Evolutionary conservation across 2,113 vertebrate genomes (phyloP), one percentile per base, ranked within the genome.

Genomic region (Erpornis zantholeuca): DNA sequence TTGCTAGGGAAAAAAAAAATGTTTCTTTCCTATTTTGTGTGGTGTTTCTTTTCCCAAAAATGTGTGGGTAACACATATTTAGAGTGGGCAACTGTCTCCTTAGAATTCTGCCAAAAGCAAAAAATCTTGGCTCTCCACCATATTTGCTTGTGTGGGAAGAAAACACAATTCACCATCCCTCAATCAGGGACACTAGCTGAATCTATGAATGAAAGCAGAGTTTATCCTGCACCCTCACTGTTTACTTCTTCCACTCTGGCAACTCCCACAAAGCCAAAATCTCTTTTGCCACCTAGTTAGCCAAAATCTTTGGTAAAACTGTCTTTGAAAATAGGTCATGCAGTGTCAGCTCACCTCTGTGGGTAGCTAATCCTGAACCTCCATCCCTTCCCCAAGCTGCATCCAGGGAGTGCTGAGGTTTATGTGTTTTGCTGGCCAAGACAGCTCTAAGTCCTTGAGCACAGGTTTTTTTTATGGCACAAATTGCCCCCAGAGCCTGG

Each of bases 401-500:
- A 35, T 11, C 31, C n/a, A 31, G 6, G 7, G 16, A 52, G 3
- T 21, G 33, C 23, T 38, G 44, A 27, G 17, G 19, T 68, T 82
- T 50, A 12, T 8, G 18, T 4, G 10, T 7, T 6, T 13, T 73
- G 11, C 36, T 66, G 28, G 11, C 36, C 45, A 29, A 52, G 59
- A 14, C 0, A 2, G 3, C 9, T 72, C 1, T 9, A 27, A 44
- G 11, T 40, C 24, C 71, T 59, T 38, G 45, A 57, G 14, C 15
- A 24, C 1, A 4, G 15, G 38, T 38, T 3, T 9, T 33, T 49
- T 87, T 69, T 19, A 20, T 25, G 29, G 40, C 24, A 57, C 20
- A 57, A 33, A 33, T 10, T 36, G 15, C 11, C 22, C 49, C 13
- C 24, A 50, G 33, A 44, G 1, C 45, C n/a, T 19, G 22, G 23